Evolutionary conservation across 2,113 vertebrate genomes (phyloP).

Genomic region (Burhinus bistriatus): DNA sequence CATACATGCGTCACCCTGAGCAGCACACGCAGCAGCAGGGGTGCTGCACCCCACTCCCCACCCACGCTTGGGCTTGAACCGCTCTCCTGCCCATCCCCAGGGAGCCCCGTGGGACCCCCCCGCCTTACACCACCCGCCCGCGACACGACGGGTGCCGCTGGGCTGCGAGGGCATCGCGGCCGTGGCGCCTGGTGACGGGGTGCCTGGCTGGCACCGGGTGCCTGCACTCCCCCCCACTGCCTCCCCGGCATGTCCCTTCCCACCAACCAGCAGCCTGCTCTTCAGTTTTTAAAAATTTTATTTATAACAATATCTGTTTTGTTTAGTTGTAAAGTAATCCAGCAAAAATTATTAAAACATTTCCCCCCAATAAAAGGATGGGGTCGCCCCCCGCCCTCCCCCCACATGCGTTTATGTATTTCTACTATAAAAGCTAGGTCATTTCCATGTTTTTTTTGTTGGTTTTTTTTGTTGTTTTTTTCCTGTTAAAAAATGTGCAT

Average conservation of each 20-base stretch:
- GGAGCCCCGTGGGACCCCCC: too few species aligned
- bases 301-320: slow-evolving; percentile 95
- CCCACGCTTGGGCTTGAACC: too few species aligned
- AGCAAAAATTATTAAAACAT: slow-evolving; percentile 86
- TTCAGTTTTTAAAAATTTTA: slow-evolving; percentile 79
- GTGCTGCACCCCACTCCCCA: neutral
- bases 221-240: neutral
- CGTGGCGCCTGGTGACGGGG: accelerated
- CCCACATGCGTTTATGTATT: slow-evolving; percentile 68
- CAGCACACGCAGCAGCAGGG: neutral
- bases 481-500: slow-evolving; percentile 69
- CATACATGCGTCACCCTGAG: neutral
- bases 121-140: too few species aligned
- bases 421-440: slow-evolving; percentile 81
- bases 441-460: neutral
- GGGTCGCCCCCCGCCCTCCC: slow-evolving; percentile 50
- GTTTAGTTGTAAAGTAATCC: slow-evolving; percentile 95
- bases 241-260: neutral
- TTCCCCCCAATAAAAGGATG: slow-evolving; percentile 72
- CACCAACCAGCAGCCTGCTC: neutral
- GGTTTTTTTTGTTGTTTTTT: slow-evolving; percentile 75
- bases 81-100: too few species aligned
- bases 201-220: neutral
- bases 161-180: neutral
- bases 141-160: too few species aligned